Evolutionary conservation across 2,113 vertebrate genomes (phyloP).

Genomic region (Vulpes ferrilata): DNA sequence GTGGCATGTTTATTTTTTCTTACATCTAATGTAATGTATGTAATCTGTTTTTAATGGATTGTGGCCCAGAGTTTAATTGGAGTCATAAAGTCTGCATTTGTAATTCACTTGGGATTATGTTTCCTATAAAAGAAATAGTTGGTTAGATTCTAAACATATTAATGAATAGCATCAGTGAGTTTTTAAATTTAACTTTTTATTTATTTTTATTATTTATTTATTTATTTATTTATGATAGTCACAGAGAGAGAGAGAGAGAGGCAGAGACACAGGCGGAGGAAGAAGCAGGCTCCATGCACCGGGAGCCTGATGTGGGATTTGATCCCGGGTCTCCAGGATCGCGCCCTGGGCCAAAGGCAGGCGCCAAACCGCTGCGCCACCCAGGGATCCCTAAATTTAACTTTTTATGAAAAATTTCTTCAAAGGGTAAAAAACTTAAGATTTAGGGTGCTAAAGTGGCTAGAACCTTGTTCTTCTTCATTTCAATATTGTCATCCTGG

Average conservation of each 20-base stretch:
- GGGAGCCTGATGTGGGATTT: too few relatives aligned
- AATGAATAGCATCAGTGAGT: conserved; percentile 1
- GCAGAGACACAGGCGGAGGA: too few relatives aligned
- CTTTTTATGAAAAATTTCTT: conserved; percentile 14
- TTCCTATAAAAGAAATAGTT: conserved; percentile 60
- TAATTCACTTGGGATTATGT: conserved; percentile 72
- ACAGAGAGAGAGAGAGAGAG: too few relatives aligned
- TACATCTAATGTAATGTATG: conserved; percentile 31
- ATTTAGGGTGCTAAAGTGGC: neutral
- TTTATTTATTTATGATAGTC: too few relatives aligned
- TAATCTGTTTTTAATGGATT: conserved; percentile 68
- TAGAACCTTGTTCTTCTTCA: neutral
- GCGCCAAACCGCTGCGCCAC: too few relatives aligned
- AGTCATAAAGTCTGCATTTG: conserved; percentile 67
- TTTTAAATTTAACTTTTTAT: conserved; percentile 56
- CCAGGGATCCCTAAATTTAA: neutral
- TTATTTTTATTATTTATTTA: too few relatives aligned
- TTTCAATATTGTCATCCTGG: neutral
- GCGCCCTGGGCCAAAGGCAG: too few relatives aligned
- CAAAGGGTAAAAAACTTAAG: conserved; percentile 5
- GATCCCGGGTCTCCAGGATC: too few relatives aligned
- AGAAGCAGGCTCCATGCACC: too few relatives aligned
- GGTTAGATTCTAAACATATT: conserved; percentile 57
- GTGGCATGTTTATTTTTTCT: conserved; percentile 55
- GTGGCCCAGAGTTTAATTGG: conserved; percentile 61